Evolutionary conservation across 30 jellyfish, hydroid and myxozoan species (phyloP).

Genomic region (Cassiopea xamachana): DNA sequence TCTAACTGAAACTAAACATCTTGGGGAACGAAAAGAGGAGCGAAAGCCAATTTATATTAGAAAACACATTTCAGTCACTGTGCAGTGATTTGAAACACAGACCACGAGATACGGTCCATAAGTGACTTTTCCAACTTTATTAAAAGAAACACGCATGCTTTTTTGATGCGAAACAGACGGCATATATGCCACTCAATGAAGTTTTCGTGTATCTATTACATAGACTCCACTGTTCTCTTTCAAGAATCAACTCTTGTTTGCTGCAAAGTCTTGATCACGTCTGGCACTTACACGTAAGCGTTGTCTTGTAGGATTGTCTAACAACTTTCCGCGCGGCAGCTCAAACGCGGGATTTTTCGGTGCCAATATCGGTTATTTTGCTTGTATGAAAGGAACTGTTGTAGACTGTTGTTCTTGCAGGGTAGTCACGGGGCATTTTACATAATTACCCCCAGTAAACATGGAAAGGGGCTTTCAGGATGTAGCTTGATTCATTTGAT

Average conservation of each 20-base stretch:
- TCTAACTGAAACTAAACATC: not conserved
- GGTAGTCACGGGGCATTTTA: no score
- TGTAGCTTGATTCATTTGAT: no score
- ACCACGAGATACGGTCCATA: no score
- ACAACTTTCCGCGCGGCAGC: not conserved
- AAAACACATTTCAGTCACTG: not conserved
- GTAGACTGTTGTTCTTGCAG: not conserved
- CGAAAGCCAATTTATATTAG: not conserved
- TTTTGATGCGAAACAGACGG: not conserved
- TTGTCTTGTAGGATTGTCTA: not conserved
- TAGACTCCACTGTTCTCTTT: not conserved
- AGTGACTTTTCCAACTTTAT: no score
- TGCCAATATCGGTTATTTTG: not conserved
- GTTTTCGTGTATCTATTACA: not conserved
- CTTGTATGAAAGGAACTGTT: not conserved
- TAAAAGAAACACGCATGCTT: no score
- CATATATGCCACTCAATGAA: not conserved
- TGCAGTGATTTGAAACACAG: conserved; percentile 4
- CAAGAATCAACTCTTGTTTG: not conserved
- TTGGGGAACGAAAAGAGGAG: not conserved
- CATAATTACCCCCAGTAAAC: no score
- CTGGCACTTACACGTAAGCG: conserved; percentile 14
- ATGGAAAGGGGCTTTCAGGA: no score
- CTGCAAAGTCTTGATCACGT: not conserved
- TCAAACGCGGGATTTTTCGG: not conserved